A percentile compares a stretch with the other conserved stretches of the same genome.
These are phyloP conservation scores for Girardinus metallicus DNA, from an alignment of 2,797 vertebrate species.

Conservation along the genomic window DNA sequence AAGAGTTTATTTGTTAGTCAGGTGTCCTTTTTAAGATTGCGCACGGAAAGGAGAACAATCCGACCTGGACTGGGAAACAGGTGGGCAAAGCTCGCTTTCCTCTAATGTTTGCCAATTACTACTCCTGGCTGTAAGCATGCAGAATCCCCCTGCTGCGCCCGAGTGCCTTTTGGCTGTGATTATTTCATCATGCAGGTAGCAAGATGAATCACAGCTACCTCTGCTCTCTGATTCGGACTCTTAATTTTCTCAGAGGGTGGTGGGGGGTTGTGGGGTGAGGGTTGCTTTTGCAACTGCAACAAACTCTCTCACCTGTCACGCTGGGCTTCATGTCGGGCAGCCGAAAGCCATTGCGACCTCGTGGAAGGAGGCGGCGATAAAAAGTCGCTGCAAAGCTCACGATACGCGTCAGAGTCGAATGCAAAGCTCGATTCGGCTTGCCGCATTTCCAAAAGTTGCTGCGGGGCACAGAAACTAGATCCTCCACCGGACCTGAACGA, in stretches of 20 bases:
- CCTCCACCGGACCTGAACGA: constrained; percentile 40
- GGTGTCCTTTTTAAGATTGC: constrained; percentile 22
- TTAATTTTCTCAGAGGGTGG: constrained; percentile 69
- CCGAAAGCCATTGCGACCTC: constrained; percentile 32
- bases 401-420: constrained; percentile 24
- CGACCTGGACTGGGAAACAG: constrained; percentile 50
- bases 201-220: constrained; percentile 59
- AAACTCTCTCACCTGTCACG: constrained; percentile 45
- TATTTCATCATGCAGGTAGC: constrained; percentile 64
- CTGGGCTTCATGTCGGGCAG: constrained; percentile 51
- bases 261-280: not conserved
- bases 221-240: constrained; percentile 56
- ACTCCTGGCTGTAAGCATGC: constrained; percentile 51
- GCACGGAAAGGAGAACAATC: constrained; percentile 10
- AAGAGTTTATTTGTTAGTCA: constrained; percentile 1
- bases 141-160: constrained; percentile 47
- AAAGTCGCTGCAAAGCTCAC: constrained; percentile 14
- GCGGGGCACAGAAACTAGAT: constrained; percentile 39
- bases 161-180: constrained; percentile 56
- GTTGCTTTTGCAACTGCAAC: constrained; percentile 39
- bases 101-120: constrained; percentile 61
- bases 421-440: constrained; percentile 22
- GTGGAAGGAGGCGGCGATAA: constrained; percentile 4
- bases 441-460: constrained; percentile 23
- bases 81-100: constrained; percentile 46